Conservation (phyloP, 2,113 vertebrate genomes). For the Procapra przewalskii region DNA sequence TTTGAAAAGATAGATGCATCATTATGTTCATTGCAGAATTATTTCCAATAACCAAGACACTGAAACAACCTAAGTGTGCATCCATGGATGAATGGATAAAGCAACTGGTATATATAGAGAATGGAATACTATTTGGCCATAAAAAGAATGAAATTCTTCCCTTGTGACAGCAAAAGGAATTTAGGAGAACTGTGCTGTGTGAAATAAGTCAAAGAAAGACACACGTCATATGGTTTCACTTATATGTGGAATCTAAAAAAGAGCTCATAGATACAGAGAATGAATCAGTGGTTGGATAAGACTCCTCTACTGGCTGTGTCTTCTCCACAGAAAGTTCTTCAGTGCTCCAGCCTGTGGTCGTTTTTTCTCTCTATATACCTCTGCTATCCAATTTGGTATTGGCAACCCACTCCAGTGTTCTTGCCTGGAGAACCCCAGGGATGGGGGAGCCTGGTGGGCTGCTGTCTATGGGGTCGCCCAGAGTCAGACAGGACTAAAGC, state of each 20-base stretch:
- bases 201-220: neutral
- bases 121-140: neutral
- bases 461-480: accelerated
- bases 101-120: neutral
- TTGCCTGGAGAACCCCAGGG: too few species aligned
- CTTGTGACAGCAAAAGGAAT: neutral
- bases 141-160: neutral
- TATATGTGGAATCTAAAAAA: neutral
- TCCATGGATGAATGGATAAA: neutral
- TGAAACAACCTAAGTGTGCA: neutral
- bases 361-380: neutral
- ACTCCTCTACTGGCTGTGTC: too few species aligned
- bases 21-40: neutral
- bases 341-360: neutral
- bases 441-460: too few species aligned
- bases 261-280: neutral
- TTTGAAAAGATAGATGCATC: neutral
- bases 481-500: too few species aligned
- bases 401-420: too few species aligned
- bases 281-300: neutral
- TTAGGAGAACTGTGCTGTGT: neutral
- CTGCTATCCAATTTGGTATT: neutral
- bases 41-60: neutral
- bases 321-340: neutral
- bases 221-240: neutral